phyloP scores from a whole-genome alignment of 1,140 invertebrate species.

The Sitophilus oryzae region DNA sequence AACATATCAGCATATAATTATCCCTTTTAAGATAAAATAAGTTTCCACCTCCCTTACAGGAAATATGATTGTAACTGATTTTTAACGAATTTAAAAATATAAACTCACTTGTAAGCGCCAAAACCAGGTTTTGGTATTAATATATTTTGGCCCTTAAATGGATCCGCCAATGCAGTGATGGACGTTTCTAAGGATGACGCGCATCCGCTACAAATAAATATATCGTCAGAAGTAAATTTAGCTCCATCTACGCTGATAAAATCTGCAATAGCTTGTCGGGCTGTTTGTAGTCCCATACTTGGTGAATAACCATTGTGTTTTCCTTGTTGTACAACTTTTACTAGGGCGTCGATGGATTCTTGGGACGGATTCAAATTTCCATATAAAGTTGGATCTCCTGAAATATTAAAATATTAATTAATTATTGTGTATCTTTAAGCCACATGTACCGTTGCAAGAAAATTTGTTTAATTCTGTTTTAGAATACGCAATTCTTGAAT shows the following conservation, averaged over 20 bases:
- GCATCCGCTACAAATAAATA: constrained; percentile 90
- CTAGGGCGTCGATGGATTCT: constrained; percentile 75
- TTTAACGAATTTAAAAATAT: not conserved
- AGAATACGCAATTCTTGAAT: too few species aligned
- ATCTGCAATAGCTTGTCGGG: constrained; percentile 76
- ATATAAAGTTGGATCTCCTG: constrained; percentile 95
- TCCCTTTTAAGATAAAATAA: too few species aligned
- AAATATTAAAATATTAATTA: constrained; percentile 19
- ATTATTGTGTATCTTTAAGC: too few species aligned
- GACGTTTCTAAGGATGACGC: constrained; percentile 90
- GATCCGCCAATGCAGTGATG: constrained; percentile 79
- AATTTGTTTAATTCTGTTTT: too few species aligned
- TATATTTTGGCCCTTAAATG: constrained; percentile 81
- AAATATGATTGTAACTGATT: too few species aligned
- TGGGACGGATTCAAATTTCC: constrained; percentile 83
- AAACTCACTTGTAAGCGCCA: constrained; percentile 65
- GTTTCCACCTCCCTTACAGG: too few species aligned
- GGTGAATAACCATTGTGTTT: constrained; percentile 89
- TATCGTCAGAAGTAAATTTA: constrained; percentile 67
- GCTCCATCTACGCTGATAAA: constrained; percentile 69
- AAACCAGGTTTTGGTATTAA: constrained; percentile 94
- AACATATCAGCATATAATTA: too few species aligned
- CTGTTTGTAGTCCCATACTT: constrained; percentile 63
- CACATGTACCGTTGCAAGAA: too few species aligned
- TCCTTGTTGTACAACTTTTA: constrained; percentile 63